Evolutionary conservation across 2,888 invertebrate genomes (phyloP).

Genomic region (Drosophila pseudotakahashii): DNA sequence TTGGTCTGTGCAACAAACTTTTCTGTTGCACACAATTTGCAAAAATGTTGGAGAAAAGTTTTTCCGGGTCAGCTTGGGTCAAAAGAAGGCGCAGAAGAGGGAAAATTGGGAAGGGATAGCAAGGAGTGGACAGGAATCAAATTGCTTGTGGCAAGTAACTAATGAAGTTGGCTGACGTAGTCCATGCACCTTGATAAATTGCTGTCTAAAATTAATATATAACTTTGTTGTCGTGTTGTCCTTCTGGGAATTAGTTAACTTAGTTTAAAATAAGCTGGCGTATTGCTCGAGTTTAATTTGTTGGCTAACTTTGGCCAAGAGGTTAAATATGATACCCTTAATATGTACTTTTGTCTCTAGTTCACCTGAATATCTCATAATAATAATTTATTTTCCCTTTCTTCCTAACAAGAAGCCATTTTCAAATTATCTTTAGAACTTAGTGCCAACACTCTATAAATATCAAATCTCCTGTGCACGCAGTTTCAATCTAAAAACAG

Average conservation of each 20-base stretch:
- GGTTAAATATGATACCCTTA: neutral
- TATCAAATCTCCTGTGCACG: conserved; percentile 27
- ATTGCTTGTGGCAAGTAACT: conserved; percentile 41
- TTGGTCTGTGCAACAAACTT: conserved; percentile 9
- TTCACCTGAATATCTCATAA: neutral
- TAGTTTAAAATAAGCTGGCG: conserved; percentile 1
- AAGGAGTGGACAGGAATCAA: conserved; percentile 8
- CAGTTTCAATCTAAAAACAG: conserved; percentile 11
- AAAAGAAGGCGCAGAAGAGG: conserved; percentile 10
- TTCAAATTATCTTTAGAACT: neutral
- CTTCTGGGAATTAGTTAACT: conserved; percentile 14
- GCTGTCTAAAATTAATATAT: conserved; percentile 20
- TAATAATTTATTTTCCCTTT: too few species aligned
- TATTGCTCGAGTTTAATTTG: neutral
- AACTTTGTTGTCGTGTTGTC: conserved; percentile 24
- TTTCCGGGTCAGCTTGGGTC: conserved; percentile 38
- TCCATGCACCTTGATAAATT: conserved; percentile 6
- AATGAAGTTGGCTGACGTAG: conserved; percentile 40
- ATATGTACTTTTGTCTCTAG: neutral
- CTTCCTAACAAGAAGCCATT: too few species aligned
- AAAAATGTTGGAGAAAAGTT: conserved; percentile 29
- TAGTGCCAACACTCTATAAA: conserved; percentile 29
- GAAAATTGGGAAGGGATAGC: neutral
- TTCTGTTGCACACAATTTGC: conserved; percentile 29
- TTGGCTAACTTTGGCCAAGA: neutral